Evolutionary conservation across 1,140 invertebrate genomes (phyloP).

Genomic region (Campodea augens): DNA sequence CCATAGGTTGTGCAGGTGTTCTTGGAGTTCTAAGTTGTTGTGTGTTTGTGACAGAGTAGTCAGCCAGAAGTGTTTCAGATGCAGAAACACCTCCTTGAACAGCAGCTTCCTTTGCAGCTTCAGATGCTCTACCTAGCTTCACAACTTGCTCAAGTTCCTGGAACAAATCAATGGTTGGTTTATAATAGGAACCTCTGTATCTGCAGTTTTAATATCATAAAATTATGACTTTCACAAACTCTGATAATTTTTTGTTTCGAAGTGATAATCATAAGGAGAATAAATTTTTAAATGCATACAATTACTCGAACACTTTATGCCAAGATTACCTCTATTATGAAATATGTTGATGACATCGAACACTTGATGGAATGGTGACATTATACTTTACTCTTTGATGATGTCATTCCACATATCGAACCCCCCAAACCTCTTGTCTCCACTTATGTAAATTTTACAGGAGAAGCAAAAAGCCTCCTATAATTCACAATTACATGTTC

Average conservation of each 20-base stretch:
- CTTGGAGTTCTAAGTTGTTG: constrained; percentile 54
- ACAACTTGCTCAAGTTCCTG: constrained; percentile 78
- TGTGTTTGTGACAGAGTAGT: constrained; percentile 71
- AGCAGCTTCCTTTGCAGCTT: constrained; percentile 78
- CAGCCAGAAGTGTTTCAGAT: constrained; percentile 71
- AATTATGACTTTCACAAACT: constrained; percentile 4
- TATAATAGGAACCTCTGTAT: too few relatives aligned
- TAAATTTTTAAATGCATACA: not conserved
- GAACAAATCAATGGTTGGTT: constrained; percentile 10
- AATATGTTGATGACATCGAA: too few relatives aligned
- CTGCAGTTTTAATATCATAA: not conserved
- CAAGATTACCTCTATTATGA: too few relatives aligned
- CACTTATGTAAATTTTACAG: too few relatives aligned
- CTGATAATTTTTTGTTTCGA: constrained; percentile 4
- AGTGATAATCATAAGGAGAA: constrained; percentile 1
- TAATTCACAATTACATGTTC: too few relatives aligned
- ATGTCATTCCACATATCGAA: too few relatives aligned
- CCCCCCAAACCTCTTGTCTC: too few relatives aligned
- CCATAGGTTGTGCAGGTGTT: constrained; percentile 57
- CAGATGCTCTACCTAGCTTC: constrained; percentile 86
- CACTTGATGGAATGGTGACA: too few relatives aligned
- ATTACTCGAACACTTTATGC: too few relatives aligned
- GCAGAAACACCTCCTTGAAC: constrained; percentile 59
- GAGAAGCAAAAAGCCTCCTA: too few relatives aligned
- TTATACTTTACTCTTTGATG: too few relatives aligned